Base-by-base conservation (phyloP, 2,113 vertebrate genomes). In the Symphodus melops region DNA sequence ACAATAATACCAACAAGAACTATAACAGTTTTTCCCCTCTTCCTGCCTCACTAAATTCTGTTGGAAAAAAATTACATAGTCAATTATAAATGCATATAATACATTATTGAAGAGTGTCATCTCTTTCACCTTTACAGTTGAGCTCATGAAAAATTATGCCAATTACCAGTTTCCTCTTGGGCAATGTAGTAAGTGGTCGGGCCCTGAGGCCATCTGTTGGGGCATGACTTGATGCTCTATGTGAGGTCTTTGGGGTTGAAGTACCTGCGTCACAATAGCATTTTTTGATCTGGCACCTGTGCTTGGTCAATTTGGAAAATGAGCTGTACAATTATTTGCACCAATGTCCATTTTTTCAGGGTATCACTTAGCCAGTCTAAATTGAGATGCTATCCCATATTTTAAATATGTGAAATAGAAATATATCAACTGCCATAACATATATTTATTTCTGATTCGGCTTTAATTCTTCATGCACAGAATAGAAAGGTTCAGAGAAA, bases 21-120 rank as follows among this genome's bases (percentile, higher is more conserved):
- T 54, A 6, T 48, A 51, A 51, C 46, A 77, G 75, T 73, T 33
- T 79, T 58, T 65, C 69, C 81, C 39, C n/a, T 60, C 25, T 33
- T 59, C n/a, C 16, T 2, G 52, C 52, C 37, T 75, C 70, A 81
- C 86, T 84, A 81, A 92, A 87, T 92, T 87, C 90, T 14, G 17
- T 75, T 77, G 78, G 86, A 89, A 51, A 90, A 92, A 93, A 90
- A 91, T 95, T 93, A 91, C 81, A 59, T 69, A 83, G 92, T 97
- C 95, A 96, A 97, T 97, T 96, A 97, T 97, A 94, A 93, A 97
- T 97, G 93, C 90, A 93, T 66, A 75, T 86, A 85, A 95, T 97
- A 93, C 94, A 99, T 98, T 97, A 97, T 98, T 97, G 93, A 98
- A 95, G 91, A 93, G 92, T 95, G 95, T 96, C 95, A 95, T 94